Evolutionary conservation across 1,140 invertebrate species (phyloP).

Genomic region (Bombus impatiens): DNA sequence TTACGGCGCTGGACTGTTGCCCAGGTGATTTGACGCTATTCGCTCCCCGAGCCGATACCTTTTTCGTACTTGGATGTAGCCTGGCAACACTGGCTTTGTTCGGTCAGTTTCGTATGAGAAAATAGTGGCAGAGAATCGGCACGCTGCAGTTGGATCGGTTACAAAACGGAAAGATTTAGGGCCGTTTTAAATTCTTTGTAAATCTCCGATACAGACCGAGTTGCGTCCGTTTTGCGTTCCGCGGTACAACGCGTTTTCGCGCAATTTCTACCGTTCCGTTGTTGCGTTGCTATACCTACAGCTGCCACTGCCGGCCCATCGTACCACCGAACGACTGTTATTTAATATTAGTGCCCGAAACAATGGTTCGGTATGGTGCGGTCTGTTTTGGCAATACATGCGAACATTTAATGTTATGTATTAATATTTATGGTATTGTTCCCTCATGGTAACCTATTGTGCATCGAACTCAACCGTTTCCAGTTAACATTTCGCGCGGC

Average conservation of each 20-base stretch:
- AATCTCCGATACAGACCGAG: neutral
- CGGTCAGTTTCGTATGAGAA: constrained; percentile 39
- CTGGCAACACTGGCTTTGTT: constrained; percentile 49
- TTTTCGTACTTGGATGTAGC: constrained; percentile 13
- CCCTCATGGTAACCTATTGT: constrained; percentile 15
- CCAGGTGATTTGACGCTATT: constrained; percentile 73
- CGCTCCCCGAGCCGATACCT: constrained; percentile 32
- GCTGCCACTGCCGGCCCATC: neutral
- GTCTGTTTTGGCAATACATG: constrained; percentile 32
- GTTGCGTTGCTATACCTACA: neutral
- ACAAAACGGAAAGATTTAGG: constrained; percentile 32
- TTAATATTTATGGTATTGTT: constrained; percentile 46
- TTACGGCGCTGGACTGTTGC: constrained; percentile 70
- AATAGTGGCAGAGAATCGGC: constrained; percentile 22
- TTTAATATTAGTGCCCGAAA: constrained; percentile 36
- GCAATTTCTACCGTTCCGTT: neutral
- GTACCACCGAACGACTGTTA: constrained; percentile 23
- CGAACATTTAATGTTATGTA: constrained; percentile 28
- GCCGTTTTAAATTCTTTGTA: constrained; percentile 42
- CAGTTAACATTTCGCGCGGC: neutral
- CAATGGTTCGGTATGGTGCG: neutral
- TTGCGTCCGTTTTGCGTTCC: neutral
- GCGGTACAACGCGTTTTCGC: neutral
- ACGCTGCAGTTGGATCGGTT: constrained; percentile 24
- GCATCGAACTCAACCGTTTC: neutral